phyloP scores from a whole-genome alignment of 2,113 vertebrate genomes.

The Ictalurus punctatus region DNA sequence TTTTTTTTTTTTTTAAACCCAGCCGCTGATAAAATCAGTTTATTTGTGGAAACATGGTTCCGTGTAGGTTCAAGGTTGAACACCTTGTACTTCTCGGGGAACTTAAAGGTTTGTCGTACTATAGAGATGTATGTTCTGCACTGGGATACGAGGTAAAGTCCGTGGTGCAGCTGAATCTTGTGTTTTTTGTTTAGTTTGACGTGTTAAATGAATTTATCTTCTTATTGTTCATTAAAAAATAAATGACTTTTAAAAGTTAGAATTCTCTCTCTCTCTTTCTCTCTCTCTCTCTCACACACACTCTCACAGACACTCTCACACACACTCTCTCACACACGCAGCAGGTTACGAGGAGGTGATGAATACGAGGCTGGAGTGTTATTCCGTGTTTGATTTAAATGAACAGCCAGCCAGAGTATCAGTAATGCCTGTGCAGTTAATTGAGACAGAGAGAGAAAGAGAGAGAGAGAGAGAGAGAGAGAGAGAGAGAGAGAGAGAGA shows the following conservation, averaged over 20 bases:
- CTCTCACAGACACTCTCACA: neutral
- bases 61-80: too few relatives aligned
- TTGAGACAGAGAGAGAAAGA: neutral
- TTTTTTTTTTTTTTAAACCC: too few relatives aligned
- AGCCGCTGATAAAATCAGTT: neutral
- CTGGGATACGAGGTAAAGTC: neutral
- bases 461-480: neutral
- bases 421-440: slow-evolving; percentile 43
- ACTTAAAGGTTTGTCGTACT: neutral
- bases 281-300: neutral
- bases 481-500: neutral
- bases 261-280: neutral
- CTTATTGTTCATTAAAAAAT: neutral
- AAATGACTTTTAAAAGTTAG: neutral
- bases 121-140: neutral
- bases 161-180: too few relatives aligned
- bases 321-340: neutral
- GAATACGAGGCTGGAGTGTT: slow-evolving; percentile 38
- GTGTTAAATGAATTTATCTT: neutral
- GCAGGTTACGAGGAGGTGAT: slow-evolving; percentile 49
- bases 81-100: neutral
- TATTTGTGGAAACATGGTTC: too few relatives aligned
- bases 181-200: neutral
- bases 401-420: slow-evolving; percentile 46
- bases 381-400: slow-evolving; percentile 48